Base-by-base conservation (phyloP, 2,888 invertebrate genomes). In the Crepidodera aurea region DNA sequence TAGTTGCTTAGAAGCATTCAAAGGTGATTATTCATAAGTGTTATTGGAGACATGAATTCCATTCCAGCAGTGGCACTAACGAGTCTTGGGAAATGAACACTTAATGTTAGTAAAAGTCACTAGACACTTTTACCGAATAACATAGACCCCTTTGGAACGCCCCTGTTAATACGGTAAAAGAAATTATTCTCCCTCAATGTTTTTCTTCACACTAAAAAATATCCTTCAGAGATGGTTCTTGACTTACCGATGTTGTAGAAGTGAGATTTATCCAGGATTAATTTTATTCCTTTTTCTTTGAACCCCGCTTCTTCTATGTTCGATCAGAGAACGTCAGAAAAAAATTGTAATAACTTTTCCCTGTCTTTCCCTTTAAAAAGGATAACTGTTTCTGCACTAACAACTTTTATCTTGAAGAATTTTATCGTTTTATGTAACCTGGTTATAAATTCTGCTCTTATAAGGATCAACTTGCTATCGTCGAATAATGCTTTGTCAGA, bases 151-250 rank as follows among this genome's bases (percentile, higher is more conserved):
- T n/a, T n/a, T n/a, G 51, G 2, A 5, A 19, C 51, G 37, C 53
- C 15, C 22, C 22, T 51, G 15, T 67, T 65, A 69, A 69, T 68
- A 69, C 67, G n/a, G 68, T 69, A 69, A 66, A 67, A 66, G 67
- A 66, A 69, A 69, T 69, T 68, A 71, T 69, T 68, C 65, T 37
- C 63, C 67, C 65, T 66, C 69, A 65, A 68, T 67, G 63, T 65
- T 67, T 55, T 68, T 63, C 62, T 58, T 65, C 65, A 57, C 66
- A 57, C 53, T 53, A 69, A 67, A 58, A 59, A 59, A 59, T 58
- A 51, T 59, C 42, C 42, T 27, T 32, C 18, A 29, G 42, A 10
- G 42, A 29, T 51, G 51, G 51, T 22, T 50, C 44, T 51, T 40
- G 59, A 59, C 59, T 59, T 59, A 44, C 44, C 59, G 51, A 44